These are phyloP conservation scores for Adelognathus sp. DNA, from an alignment of 2,888 invertebrate genomes.

Conservation along the genomic window DNA sequence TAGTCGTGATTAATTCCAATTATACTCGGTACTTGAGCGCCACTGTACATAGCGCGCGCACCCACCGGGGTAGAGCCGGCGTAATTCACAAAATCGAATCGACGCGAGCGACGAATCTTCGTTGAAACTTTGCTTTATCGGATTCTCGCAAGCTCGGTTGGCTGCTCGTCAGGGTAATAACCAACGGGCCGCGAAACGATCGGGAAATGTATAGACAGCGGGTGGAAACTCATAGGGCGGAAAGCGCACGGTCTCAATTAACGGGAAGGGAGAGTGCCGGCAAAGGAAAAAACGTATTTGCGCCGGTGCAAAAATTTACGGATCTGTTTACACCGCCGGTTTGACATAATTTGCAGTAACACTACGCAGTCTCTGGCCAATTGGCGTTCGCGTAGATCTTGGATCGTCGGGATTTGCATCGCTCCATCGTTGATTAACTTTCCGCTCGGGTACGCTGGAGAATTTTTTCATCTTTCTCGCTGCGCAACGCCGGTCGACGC, in stretches of 20 bases:
- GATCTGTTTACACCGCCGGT: constrained; percentile 71
- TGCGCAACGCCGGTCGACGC: neutral
- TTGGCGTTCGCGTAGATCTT: neutral
- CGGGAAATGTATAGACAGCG: constrained; percentile 1
- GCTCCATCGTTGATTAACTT: constrained; percentile 5
- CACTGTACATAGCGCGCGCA: too few relatives aligned
- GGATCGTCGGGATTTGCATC: neutral
- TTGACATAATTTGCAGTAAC: neutral
- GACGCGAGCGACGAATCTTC: neutral
- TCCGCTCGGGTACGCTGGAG: neutral
- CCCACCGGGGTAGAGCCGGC: too few relatives aligned
- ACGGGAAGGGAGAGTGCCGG: neutral
- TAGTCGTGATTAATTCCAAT: constrained; percentile 56
- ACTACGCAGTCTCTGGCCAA: neutral
- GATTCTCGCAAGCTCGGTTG: neutral
- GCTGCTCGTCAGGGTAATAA: neutral
- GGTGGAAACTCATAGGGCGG: neutral
- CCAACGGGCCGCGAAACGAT: neutral
- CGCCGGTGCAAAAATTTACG: constrained; percentile 71
- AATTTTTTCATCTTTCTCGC: neutral
- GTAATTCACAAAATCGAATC: constrained; percentile 3
- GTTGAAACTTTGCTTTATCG: constrained; percentile 2
- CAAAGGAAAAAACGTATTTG: neutral
- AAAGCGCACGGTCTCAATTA: constrained; percentile 6
- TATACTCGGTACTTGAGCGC: constrained; percentile 44